phyloP scores from a whole-genome alignment of 2,888 invertebrate species.

The Acanthosepion lycidas region DNA sequence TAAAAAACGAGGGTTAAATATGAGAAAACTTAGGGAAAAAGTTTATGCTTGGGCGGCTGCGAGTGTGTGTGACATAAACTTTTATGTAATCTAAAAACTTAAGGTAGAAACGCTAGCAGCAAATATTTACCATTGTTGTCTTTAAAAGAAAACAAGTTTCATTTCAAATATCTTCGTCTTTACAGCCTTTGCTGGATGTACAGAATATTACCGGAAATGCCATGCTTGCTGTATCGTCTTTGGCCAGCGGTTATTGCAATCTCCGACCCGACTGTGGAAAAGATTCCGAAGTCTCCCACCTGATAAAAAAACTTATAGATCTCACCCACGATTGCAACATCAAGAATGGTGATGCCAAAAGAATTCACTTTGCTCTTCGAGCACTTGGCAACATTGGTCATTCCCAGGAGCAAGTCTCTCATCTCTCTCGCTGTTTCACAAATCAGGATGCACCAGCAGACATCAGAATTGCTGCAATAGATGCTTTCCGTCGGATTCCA shows the following conservation, averaged over 20 bases:
- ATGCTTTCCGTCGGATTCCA: slow-evolving; percentile 83
- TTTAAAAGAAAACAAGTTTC: neutral
- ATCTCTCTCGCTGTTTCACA: slow-evolving; percentile 65
- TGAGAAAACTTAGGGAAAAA: no score
- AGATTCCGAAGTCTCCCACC: slow-evolving; percentile 68
- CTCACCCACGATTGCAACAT: slow-evolving; percentile 68
- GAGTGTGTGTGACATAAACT: no score
- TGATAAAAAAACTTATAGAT: slow-evolving; percentile 62
- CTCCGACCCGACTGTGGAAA: slow-evolving; percentile 74
- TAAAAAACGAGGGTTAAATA: no score
- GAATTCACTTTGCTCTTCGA: slow-evolving; percentile 78
- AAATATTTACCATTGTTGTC: neutral
- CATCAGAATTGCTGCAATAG: slow-evolving; percentile 85
- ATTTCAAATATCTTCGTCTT: neutral
- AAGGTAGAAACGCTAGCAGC: neutral
- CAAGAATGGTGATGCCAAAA: slow-evolving; percentile 36
- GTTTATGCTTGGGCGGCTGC: no score
- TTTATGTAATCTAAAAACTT: neutral
- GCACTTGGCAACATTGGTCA: slow-evolving; percentile 91
- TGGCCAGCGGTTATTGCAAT: slow-evolving; percentile 83
- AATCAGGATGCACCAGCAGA: slow-evolving; percentile 81
- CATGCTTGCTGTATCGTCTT: slow-evolving; percentile 81
- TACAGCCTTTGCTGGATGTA: neutral
- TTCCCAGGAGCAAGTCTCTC: slow-evolving; percentile 71
- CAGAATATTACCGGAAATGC: slow-evolving; percentile 73